These are phyloP conservation scores for Yponomeuta cagnagella DNA, from an alignment of 2,888 invertebrate species.

Conservation along the genomic window DNA sequence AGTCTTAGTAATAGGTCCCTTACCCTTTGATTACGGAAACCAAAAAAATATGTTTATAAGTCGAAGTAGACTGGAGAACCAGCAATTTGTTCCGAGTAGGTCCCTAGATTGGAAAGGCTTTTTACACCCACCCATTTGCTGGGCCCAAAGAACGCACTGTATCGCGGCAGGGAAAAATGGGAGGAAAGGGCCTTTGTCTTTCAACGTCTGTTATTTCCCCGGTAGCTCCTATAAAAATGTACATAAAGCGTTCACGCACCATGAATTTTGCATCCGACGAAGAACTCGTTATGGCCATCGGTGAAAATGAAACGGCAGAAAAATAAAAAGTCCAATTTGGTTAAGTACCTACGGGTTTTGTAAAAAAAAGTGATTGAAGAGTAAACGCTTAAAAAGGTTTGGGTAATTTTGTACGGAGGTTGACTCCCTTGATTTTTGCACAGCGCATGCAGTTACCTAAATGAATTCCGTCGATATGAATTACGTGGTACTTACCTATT, in stretches of 20 bases:
- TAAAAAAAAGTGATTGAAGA: too few species aligned
- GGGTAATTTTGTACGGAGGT: too few species aligned
- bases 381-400: too few species aligned
- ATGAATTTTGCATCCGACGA: conserved; percentile 55
- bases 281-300: conserved; percentile 53
- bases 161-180: conserved; percentile 44
- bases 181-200: conserved; percentile 53
- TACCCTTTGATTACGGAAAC: too few species aligned
- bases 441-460: too few species aligned
- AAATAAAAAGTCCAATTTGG: background rate
- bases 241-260: conserved; percentile 41
- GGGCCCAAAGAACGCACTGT: conserved; percentile 51
- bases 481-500: too few species aligned
- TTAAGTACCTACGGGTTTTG: background rate
- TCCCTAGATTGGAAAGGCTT: conserved; percentile 70
- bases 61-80: too few species aligned
- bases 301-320: conserved; percentile 35
- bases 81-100: conserved; percentile 24
- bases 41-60: too few species aligned
- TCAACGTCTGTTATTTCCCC: conserved; percentile 62
- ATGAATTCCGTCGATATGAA: too few species aligned
- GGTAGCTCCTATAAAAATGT: conserved; percentile 61
- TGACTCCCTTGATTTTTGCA: too few species aligned
- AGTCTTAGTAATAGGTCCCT: too few species aligned
- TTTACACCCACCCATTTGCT: conserved; percentile 58